Conservation (phyloP, 2,113 vertebrate species). For the Macrotis lagotis region DNA sequence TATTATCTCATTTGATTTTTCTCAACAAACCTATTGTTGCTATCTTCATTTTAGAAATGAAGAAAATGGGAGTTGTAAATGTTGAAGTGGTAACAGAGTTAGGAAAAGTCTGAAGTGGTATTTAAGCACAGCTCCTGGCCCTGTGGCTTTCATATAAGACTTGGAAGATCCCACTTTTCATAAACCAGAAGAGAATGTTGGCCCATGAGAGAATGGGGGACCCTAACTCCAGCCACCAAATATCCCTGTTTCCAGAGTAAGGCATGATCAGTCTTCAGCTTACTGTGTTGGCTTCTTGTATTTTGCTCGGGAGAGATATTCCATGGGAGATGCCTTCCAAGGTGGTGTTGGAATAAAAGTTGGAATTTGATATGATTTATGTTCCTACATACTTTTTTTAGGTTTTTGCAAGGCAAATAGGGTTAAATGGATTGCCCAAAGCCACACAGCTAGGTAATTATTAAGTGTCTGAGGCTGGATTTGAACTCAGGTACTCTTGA, state of each 20-base stretch:
- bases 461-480: too few relatives aligned
- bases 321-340: not conserved
- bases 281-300: not conserved
- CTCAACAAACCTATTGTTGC: not conserved
- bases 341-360: not conserved
- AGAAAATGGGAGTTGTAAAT: not conserved
- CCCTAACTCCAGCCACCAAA: not conserved
- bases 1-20: constrained; percentile 1
- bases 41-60: constrained; percentile 34
- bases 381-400: constrained; percentile 51
- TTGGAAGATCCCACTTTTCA: constrained; percentile 49
- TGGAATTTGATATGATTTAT: constrained; percentile 46
- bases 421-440: too few relatives aligned
- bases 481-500: too few relatives aligned
- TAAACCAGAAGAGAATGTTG: constrained; percentile 16
- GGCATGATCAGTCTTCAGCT: not conserved
- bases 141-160: constrained; percentile 44
- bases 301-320: not conserved
- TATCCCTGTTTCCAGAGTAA: not conserved
- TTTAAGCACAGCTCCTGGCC: not conserved
- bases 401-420: too few relatives aligned
- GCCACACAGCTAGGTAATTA: too few relatives aligned
- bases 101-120: not conserved
- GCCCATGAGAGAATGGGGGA: not conserved
- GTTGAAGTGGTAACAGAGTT: not conserved